These are phyloP conservation scores for Parazoanthus swiftii DNA, from an alignment of 92 coral and sea anemone species.

Conservation along the genomic window DNA sequence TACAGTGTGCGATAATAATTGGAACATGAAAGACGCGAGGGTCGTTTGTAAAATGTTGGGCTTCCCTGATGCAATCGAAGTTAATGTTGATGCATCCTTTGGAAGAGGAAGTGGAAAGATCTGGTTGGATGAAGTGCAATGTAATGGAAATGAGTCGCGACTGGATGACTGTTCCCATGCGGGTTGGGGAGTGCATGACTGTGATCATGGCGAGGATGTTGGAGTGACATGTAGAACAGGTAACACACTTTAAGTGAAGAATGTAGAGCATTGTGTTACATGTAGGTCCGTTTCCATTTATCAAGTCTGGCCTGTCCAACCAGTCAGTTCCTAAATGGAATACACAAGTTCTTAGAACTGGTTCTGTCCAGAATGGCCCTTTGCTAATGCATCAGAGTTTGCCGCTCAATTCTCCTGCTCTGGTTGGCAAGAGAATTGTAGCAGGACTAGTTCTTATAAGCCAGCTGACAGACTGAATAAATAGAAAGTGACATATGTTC, in stretches of 20 bases:
- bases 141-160: conserved; percentile 18
- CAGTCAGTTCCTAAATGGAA: too few species aligned
- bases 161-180: background rate
- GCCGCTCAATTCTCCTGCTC: too few species aligned
- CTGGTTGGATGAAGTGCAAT: conserved; percentile 19
- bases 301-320: too few species aligned
- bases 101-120: conserved; percentile 38
- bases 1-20: conserved; percentile 30
- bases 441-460: too few species aligned
- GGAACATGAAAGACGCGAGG: conserved; percentile 35
- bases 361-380: too few species aligned
- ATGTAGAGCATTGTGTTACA: too few species aligned
- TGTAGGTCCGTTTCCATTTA: too few species aligned
- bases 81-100: background rate
- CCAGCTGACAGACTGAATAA: too few species aligned
- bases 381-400: too few species aligned
- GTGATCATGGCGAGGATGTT: conserved; percentile 32
- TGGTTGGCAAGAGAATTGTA: too few species aligned
- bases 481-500: too few species aligned
- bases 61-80: background rate
- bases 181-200: background rate
- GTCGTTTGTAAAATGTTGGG: conserved; percentile 32
- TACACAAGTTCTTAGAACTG: too few species aligned
- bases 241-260: background rate
- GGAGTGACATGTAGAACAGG: conserved; percentile 40